Evolutionary conservation across 2,113 vertebrate species (phyloP).

Genomic region (Chinchilla lanigera): DNA sequence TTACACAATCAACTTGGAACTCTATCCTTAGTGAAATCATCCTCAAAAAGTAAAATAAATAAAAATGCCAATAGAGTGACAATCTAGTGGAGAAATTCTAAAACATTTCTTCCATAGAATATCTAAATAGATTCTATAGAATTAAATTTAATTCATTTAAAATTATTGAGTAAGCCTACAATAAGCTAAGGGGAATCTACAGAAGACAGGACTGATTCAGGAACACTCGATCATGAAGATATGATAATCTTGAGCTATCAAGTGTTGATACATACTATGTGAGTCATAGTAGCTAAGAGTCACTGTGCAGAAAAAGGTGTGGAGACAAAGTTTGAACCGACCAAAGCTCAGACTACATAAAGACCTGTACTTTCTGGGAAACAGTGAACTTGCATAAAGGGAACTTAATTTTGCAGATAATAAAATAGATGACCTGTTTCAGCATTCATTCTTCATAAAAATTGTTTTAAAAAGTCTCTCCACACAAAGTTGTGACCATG

Average conservation of each 20-base stretch:
- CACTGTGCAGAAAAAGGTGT: not conserved
- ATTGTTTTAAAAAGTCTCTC: not conserved
- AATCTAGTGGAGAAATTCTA: not conserved
- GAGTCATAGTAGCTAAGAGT: not conserved
- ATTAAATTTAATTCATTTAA: not conserved
- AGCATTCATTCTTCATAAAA: not conserved
- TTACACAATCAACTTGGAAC: conserved; percentile 1
- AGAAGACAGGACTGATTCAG: not conserved
- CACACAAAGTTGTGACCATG: not conserved
- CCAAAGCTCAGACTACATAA: not conserved
- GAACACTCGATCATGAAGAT: not conserved
- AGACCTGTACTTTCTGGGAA: not conserved
- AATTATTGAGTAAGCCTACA: not conserved
- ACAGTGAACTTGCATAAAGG: not conserved
- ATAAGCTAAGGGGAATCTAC: not conserved
- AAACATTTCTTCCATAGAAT: not conserved
- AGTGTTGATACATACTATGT: not conserved
- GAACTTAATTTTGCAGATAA: not conserved
- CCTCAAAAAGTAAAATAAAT: not conserved
- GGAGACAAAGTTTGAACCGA: not conserved
- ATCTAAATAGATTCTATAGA: not conserved
- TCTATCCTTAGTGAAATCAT: conserved; percentile 22
- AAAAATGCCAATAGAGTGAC: not conserved
- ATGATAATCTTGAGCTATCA: not conserved
- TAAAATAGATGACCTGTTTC: not conserved